Evolutionary conservation across 1,140 invertebrate genomes (phyloP).

Genomic region (Papilio machaon): DNA sequence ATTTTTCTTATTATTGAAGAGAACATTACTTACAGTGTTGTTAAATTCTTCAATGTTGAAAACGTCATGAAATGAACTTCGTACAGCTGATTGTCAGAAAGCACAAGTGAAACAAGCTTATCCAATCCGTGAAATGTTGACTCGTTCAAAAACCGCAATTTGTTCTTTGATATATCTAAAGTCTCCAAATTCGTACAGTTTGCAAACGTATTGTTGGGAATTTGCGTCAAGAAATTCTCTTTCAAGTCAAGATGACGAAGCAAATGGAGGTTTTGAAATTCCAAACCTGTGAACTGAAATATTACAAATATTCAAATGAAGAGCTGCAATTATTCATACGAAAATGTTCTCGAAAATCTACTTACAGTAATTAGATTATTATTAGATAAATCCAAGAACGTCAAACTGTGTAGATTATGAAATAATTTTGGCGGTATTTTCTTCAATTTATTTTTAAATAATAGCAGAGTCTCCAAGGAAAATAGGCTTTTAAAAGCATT

Average conservation of each 20-base stretch:
- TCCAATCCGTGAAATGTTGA: slow-evolving; percentile 72
- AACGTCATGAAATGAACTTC: slow-evolving; percentile 79
- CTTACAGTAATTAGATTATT: slow-evolving; percentile 73
- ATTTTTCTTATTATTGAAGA: not conserved
- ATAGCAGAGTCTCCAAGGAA: slow-evolving; percentile 82
- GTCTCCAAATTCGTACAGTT: slow-evolving; percentile 81
- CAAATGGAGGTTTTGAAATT: slow-evolving; percentile 68
- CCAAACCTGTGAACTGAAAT: slow-evolving; percentile 68
- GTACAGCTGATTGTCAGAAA: slow-evolving; percentile 76
- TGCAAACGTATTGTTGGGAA: slow-evolving; percentile 82
- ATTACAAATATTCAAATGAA: slow-evolving; percentile 12
- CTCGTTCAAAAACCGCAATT: slow-evolving; percentile 78
- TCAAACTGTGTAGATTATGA: slow-evolving; percentile 65
- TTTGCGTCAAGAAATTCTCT: slow-evolving; percentile 80
- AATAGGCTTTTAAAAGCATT: slow-evolving; percentile 82
- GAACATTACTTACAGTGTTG: slow-evolving; percentile 72
- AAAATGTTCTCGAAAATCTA: slow-evolving; percentile 39
- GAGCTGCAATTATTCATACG: not conserved
- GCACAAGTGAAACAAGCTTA: slow-evolving; percentile 70
- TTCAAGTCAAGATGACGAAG: slow-evolving; percentile 75
- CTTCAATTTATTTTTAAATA: slow-evolving; percentile 83
- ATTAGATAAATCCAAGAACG: slow-evolving; percentile 72
- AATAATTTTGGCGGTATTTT: slow-evolving; percentile 67
- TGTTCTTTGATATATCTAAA: slow-evolving; percentile 84
- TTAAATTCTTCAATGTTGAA: slow-evolving; percentile 74